A percentile compares a stretch with the other conserved stretches of the same genome.
Evolutionary conservation across 2,888 invertebrate genomes (phyloP).

Genomic region (Nebria salina): DNA sequence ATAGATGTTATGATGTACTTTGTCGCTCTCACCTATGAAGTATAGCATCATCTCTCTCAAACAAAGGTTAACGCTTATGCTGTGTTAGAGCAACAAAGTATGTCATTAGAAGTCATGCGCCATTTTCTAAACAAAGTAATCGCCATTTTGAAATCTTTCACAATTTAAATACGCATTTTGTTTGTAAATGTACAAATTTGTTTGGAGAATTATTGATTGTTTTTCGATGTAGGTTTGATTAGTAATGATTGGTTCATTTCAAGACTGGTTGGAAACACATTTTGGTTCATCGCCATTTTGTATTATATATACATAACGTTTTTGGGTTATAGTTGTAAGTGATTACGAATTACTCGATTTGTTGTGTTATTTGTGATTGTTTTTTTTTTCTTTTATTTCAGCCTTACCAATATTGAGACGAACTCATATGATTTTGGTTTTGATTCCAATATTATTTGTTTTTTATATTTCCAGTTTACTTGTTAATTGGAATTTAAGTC

Average conservation of each 20-base stretch:
- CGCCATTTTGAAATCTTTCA: too few species aligned
- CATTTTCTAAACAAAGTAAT: too few species aligned
- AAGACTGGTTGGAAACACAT: constrained; percentile 87
- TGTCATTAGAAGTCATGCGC: too few species aligned
- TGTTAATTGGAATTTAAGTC: constrained; percentile 85
- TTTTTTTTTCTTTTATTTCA: constrained; percentile 62
- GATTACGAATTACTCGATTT: constrained; percentile 27
- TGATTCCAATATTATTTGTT: constrained; percentile 80
- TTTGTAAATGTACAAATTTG: too few species aligned
- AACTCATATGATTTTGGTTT: constrained; percentile 84
- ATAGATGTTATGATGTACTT: constrained; percentile 7
- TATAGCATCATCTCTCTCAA: too few species aligned
- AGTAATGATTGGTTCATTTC: constrained; percentile 81
- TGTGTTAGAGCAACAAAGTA: too few species aligned
- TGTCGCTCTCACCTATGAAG: neutral
- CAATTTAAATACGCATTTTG: too few species aligned
- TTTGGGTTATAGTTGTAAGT: constrained; percentile 93
- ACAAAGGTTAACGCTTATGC: too few species aligned
- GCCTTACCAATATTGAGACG: constrained; percentile 88
- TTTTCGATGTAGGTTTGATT: constrained; percentile 74
- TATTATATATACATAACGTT: constrained; percentile 98
- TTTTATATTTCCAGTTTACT: constrained; percentile 81
- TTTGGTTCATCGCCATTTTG: constrained; percentile 89
- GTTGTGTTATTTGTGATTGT: constrained; percentile 5
- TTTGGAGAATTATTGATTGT: neutral